A percentile compares a stretch with the other conserved stretches of the same genome.
These are phyloP conservation scores for Drosophila mimetica DNA, from an alignment of 2,888 invertebrate species.

Conservation along the genomic window DNA sequence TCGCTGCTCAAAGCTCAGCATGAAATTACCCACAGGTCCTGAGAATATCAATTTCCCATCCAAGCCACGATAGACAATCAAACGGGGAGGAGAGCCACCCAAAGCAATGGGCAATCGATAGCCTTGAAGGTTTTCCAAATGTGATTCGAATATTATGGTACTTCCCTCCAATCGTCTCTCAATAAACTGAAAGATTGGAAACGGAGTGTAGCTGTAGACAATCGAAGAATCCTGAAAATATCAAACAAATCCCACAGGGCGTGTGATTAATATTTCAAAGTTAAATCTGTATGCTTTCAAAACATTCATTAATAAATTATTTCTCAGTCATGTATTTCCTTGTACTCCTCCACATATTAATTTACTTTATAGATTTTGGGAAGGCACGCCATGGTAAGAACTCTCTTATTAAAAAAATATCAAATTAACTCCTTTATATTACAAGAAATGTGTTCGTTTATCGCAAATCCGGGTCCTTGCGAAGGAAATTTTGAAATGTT, in stretches of 20 bases:
- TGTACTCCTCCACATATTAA: not conserved
- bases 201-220: conserved; percentile 64
- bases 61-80: conserved; percentile 58
- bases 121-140: conserved; percentile 60
- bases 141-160: conserved; percentile 48
- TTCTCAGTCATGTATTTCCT: not conserved
- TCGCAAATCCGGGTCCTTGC: conserved; percentile 41
- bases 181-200: conserved; percentile 64
- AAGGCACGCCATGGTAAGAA: not conserved
- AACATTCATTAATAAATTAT: not conserved
- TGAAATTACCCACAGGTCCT: conserved; percentile 68
- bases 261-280: conserved; percentile 1
- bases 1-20: conserved; percentile 57
- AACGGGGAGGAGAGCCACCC: conserved; percentile 71
- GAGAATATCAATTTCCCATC: conserved; percentile 48
- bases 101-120: conserved; percentile 57
- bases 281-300: not conserved
- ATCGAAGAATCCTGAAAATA: conserved; percentile 50
- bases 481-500: conserved; percentile 19
- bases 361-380: not conserved
- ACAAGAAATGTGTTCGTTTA: conserved; percentile 32
- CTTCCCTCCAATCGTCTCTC: conserved; percentile 27
- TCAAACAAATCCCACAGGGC: not conserved
- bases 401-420: too few relatives aligned
- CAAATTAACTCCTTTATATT: not conserved